Conservation (phyloP, 2,113 vertebrate species). For the Oryzias javanicus region DNA sequence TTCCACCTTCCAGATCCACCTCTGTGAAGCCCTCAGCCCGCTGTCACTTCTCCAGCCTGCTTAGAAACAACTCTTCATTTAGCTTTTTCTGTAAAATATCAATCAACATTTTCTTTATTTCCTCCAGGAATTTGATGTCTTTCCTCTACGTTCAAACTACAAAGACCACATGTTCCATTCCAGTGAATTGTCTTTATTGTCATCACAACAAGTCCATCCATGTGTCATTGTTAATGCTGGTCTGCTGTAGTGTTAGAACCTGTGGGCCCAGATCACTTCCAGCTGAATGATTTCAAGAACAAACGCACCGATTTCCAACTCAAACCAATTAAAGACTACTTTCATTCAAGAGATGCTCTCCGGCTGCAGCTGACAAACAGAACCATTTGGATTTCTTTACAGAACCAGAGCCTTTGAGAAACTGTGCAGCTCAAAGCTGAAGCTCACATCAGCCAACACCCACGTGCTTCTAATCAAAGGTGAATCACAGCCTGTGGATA, state of each 20-base stretch:
- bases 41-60: background rate
- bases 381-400: constrained; percentile 43
- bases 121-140: too few species aligned
- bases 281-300: background rate
- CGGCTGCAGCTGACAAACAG: constrained; percentile 4
- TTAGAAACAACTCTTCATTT: too few species aligned
- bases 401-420: constrained; percentile 35
- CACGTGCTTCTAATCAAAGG: constrained; percentile 64
- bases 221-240: too few species aligned
- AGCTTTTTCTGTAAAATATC: too few species aligned
- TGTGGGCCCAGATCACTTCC: background rate
- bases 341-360: constrained; percentile 8
- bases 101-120: too few species aligned
- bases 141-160: too few species aligned
- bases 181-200: too few species aligned
- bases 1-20: constrained; percentile 7
- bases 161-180: too few species aligned
- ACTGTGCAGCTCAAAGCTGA: constrained; percentile 29
- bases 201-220: too few species aligned
- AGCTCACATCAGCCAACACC: constrained; percentile 44
- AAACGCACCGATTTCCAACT: constrained; percentile 10
- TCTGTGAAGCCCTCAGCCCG: constrained; percentile 5
- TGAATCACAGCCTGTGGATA: constrained; percentile 59
- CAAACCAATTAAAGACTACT: constrained; percentile 18
- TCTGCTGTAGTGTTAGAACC: too few species aligned